Conservation (phyloP, 2,888 invertebrate genomes). For the Pyrgus malvae region DNA sequence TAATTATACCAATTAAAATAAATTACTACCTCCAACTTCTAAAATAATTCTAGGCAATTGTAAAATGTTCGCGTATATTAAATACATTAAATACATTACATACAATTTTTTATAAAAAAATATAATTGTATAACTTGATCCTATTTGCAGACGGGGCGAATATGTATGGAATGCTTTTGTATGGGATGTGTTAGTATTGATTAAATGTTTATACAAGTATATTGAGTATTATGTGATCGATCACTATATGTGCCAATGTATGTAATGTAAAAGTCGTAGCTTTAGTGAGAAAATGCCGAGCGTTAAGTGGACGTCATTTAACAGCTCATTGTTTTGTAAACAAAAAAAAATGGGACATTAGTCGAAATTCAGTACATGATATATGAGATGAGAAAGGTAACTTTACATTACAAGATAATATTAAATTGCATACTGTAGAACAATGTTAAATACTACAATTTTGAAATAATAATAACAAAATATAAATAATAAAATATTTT, state of each 20-base stretch:
- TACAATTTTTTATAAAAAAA: too few relatives aligned
- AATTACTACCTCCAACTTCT: slow-evolving; percentile 15
- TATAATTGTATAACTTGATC: too few relatives aligned
- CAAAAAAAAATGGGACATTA: not conserved
- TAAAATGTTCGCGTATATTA: too few relatives aligned
- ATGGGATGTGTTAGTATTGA: slow-evolving; percentile 41
- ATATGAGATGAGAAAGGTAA: too few relatives aligned
- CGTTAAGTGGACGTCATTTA: slow-evolving; percentile 1
- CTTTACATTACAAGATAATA: too few relatives aligned
- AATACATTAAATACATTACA: too few relatives aligned
- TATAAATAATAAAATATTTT: too few relatives aligned
- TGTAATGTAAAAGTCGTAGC: slow-evolving; percentile 58
- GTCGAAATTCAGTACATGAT: not conserved
- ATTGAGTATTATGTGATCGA: slow-evolving; percentile 72
- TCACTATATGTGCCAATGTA: slow-evolving; percentile 73
- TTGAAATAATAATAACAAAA: too few relatives aligned
- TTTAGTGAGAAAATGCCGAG: slow-evolving; percentile 28
- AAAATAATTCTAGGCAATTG: not conserved
- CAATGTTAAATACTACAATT: too few relatives aligned
- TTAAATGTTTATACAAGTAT: slow-evolving; percentile 47
- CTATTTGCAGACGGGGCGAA: slow-evolving; percentile 26
- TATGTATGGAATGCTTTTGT: slow-evolving; percentile 47
- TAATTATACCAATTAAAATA: too few relatives aligned
- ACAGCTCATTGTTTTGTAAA: not conserved
- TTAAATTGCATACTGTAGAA: too few relatives aligned